Evolutionary conservation across 2,113 vertebrate species (phyloP).

Genomic region (Acrocephalus kingi): DNA sequence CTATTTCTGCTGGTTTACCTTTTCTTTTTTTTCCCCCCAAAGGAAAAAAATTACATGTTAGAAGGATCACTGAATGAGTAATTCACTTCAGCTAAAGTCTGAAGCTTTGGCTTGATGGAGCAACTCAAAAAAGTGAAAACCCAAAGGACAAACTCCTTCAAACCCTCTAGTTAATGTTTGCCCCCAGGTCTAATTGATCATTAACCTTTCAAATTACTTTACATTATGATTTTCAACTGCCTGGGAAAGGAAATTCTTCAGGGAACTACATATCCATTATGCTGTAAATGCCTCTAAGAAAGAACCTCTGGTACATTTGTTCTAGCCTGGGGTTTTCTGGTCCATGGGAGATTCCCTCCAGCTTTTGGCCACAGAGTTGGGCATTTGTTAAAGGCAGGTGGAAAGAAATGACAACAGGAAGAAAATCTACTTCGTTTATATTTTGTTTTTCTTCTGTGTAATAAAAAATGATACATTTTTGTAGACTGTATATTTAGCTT

Average conservation of each 20-base stretch:
- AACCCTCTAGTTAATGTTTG: not conserved
- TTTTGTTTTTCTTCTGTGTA: not conserved
- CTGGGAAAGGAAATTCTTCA: not conserved
- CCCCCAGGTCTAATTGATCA: not conserved
- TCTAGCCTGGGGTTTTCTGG: not conserved
- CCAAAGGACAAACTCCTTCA: not conserved
- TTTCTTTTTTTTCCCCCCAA: rapidly evolving
- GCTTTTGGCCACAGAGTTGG: not conserved
- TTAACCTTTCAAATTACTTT: not conserved
- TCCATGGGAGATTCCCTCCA: not conserved
- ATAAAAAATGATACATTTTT: not conserved
- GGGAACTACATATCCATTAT: not conserved
- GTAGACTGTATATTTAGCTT: not conserved
- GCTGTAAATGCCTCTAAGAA: not conserved
- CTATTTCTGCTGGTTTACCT: not conserved
- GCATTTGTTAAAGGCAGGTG: not conserved
- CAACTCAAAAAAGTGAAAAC: not conserved
- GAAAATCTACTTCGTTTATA: not conserved
- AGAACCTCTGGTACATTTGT: not conserved
- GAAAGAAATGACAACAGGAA: not conserved
- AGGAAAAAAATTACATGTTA: not conserved
- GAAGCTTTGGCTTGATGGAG: not conserved
- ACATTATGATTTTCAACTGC: not conserved
- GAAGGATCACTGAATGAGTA: not conserved
- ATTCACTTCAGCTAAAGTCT: not conserved